These are phyloP conservation scores for Copsychus sechellarum DNA, from an alignment of 2,113 vertebrate genomes.

Conservation along the genomic window DNA sequence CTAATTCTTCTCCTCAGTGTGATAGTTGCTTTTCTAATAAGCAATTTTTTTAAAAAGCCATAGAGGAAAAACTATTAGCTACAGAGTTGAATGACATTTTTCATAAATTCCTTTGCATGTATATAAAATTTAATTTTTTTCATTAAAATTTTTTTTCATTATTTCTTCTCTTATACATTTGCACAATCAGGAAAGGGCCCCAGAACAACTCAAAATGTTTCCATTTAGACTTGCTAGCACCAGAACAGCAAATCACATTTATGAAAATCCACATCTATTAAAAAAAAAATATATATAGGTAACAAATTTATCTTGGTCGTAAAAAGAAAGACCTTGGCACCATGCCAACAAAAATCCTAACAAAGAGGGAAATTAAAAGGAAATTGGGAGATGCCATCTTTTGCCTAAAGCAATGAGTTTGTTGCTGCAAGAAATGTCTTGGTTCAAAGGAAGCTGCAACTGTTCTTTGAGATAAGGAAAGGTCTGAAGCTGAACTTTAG, in stretches of 20 bases:
- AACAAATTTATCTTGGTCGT: not conserved
- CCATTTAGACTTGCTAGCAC: not conserved
- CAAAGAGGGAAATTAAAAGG: not conserved
- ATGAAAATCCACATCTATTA: not conserved
- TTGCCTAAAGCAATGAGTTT: not conserved
- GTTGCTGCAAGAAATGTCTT: not conserved
- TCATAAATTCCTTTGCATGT: not conserved
- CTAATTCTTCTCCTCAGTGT: conserved; percentile 30
- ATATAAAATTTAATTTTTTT: not conserved
- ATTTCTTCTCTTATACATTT: not conserved
- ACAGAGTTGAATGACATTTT: not conserved
- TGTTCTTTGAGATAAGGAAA: not conserved
- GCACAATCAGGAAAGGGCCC: not conserved
- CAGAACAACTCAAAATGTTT: not conserved
- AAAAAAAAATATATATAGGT: not conserved
- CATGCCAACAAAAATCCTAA: not conserved
- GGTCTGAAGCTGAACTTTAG: not conserved
- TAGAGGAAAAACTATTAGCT: not conserved
- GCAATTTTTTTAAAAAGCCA: not conserved
- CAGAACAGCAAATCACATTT: not conserved
- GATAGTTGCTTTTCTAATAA: conserved; percentile 44
- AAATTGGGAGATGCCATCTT: not conserved
- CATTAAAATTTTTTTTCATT: not conserved
- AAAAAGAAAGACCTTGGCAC: not conserved
- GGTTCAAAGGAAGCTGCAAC: not conserved